Evolutionary conservation across 2,113 vertebrate species (phyloP), one percentile per base, ranked within the genome.

Genomic region (Neomonachus schauinslandi): DNA sequence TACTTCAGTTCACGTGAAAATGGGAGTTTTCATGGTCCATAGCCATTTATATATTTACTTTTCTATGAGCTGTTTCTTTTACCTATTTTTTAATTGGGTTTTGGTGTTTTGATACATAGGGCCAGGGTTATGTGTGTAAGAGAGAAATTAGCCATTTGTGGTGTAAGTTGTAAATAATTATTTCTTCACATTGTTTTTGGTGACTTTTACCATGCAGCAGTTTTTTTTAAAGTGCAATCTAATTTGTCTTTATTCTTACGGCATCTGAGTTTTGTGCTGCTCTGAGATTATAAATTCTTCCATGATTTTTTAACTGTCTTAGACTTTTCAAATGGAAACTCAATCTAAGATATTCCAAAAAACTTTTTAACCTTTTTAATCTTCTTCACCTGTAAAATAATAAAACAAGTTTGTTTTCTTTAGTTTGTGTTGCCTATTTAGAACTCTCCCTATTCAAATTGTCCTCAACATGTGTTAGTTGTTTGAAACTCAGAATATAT

Each of bases 41-140:
- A 91, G 59, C 6, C 24, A 72, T 65, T 77, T 92, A 15, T 77
- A 9, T 69, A 22, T 74, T 95, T 77, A 16, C 24, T 96, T 93
- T 92, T n/a, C 89, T 88, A 2, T 96, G 28, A 77, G 7, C 39
- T 86, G 0, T 93, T 92, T 96, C 42, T 82, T 95, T 79, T 39
- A 67, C 12, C 12, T 89, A 10, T 65, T 94, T 84, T 79, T 95
- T 65, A 89, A 4, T 83, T 79, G 33, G 51, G 13, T 21, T 95
- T 84, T 80, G 53, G 15, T 85, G 28, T 69, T 93, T 96, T 82
- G 53, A 94, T 95, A 90, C 83, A 4, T 77, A 83, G 33, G 36
- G 15, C 24, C 24, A 15, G 11, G 36, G 28, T 3, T 51, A 14
- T 71, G 22, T 55, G 12, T 65, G 14, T 89, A 57, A 86, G 55